Evolutionary conservation across 2,113 vertebrate genomes (phyloP).

Genomic region (Platysteira castanea): DNA sequence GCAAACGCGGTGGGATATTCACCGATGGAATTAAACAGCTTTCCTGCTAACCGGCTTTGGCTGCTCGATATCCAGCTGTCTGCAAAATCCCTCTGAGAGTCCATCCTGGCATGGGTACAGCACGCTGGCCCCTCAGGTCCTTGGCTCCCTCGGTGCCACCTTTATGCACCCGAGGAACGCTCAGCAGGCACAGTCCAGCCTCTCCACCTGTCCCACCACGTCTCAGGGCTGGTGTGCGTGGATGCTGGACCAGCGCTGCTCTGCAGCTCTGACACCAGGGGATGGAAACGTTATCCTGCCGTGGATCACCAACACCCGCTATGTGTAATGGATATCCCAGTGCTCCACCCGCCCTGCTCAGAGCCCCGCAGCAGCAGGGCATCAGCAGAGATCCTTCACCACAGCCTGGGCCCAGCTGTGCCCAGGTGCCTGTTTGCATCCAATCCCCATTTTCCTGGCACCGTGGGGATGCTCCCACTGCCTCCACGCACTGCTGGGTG

Average conservation of each 20-base stretch:
- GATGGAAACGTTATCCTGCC: not conserved
- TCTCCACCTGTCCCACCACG: rapidly evolving
- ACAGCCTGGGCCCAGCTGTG: rapidly evolving
- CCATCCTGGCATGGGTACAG: rapidly evolving
- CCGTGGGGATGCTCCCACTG: rapidly evolving
- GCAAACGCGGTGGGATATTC: not conserved
- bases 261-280: not conserved
- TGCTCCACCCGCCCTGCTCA: rapidly evolving
- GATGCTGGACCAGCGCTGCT: not conserved
- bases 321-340: not conserved
- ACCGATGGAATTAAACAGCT: not conserved
- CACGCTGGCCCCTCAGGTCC: not conserved
- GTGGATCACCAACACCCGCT: rapidly evolving
- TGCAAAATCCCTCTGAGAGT: not conserved
- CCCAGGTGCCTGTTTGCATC: not conserved
- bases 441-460: rapidly evolving
- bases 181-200: not conserved
- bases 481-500: rapidly evolving
- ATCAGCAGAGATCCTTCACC: not conserved
- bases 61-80: not conserved
- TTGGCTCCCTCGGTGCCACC: rapidly evolving
- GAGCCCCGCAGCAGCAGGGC: rapidly evolving
- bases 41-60: not conserved
- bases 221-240: rapidly evolving
- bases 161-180: rapidly evolving